Conservation (phyloP, 2,888 invertebrate genomes). For the Tipula vernalis region DNA sequence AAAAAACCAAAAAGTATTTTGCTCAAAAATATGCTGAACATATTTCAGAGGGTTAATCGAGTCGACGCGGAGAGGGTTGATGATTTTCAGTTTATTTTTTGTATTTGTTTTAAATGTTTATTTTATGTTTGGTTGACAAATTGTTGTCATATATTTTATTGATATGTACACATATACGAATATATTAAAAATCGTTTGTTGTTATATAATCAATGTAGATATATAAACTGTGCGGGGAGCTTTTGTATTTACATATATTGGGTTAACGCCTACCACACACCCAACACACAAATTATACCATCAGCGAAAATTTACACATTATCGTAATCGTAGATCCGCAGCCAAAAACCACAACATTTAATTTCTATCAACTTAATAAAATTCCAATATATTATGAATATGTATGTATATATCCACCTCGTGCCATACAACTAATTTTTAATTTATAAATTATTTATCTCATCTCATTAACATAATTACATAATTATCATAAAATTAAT, state of each 20-base stretch:
- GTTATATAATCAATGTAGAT: not conserved
- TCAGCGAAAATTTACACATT: not conserved
- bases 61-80: not conserved
- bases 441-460: not conserved
- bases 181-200: not conserved
- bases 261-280: not conserved
- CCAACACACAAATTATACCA: not conserved
- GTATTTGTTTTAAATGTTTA: not conserved
- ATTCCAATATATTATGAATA: not conserved
- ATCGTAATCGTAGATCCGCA: not conserved
- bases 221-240: not conserved
- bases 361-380: slow-evolving; percentile 4
- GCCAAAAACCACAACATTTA: not conserved
- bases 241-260: not conserved
- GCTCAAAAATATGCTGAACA: not conserved
- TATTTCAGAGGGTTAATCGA: not conserved
- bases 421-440: not conserved
- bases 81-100: not conserved
- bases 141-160: not conserved
- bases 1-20: not conserved
- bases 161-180: not conserved
- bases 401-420: not conserved
- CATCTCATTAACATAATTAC: not conserved
- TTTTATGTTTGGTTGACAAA: slow-evolving; percentile 4
- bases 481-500: not conserved